phyloP scores from a whole-genome alignment of 2,888 invertebrate genomes.

The Hemicrepidius hirtus region DNA sequence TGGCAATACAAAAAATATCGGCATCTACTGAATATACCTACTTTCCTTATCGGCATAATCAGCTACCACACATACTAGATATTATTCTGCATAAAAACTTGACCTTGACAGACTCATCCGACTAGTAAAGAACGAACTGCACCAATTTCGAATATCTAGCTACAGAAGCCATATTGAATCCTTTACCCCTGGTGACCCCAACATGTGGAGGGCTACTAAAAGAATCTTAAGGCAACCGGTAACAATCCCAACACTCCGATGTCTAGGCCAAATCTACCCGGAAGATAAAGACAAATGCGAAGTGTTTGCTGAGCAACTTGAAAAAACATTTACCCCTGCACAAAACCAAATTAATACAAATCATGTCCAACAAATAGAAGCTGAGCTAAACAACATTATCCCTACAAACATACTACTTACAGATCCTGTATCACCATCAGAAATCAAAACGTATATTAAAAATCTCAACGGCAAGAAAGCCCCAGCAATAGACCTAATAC shows the following conservation, averaged over 20 bases:
- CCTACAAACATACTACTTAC: neutral
- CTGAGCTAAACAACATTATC: neutral
- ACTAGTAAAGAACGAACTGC: neutral
- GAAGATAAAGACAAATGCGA: constrained; percentile 22
- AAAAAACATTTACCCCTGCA: constrained; percentile 9
- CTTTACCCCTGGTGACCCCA: neutral
- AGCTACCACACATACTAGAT: constrained; percentile 21
- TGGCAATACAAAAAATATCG: constrained; percentile 3
- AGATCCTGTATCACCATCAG: constrained; percentile 3
- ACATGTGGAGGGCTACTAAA: constrained; percentile 15
- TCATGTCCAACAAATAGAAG: neutral
- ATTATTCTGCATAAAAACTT: constrained; percentile 19
- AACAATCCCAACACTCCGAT: neutral
- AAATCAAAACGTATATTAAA: constrained; percentile 4
- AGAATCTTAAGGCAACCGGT: constrained; percentile 3
- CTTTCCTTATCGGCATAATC: neutral
- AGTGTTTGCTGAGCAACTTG: constrained; percentile 11
- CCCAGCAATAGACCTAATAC: constrained; percentile 14
- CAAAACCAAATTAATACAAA: constrained; percentile 3
- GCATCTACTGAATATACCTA: constrained; percentile 11
- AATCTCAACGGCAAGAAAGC: constrained; percentile 19
- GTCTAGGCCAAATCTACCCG: neutral
- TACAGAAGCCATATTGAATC: constrained; percentile 15
- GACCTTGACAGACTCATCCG: neutral
- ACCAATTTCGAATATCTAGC: neutral